phyloP scores from a whole-genome alignment of 2,113 vertebrate species.

The Pseudopipra pipra region DNA sequence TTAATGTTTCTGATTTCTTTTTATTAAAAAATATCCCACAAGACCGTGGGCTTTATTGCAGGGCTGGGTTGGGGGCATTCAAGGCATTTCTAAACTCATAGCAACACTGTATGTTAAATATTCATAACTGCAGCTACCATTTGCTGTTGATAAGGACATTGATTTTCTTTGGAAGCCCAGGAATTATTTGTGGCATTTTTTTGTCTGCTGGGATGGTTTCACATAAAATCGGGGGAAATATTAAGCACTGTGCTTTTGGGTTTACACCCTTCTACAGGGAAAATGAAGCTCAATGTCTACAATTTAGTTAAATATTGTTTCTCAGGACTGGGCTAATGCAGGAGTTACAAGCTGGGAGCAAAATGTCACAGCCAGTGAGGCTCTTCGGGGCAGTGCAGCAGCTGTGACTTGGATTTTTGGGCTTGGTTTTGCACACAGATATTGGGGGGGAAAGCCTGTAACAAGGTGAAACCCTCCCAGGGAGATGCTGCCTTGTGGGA shows the following conservation, averaged over 20 bases:
- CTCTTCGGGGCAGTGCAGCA: not conserved
- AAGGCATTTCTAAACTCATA: slow-evolving; percentile 57
- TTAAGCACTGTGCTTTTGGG: not conserved
- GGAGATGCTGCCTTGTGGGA: not conserved
- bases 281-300: not conserved
- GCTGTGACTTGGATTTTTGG: accelerated
- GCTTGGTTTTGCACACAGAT: not conserved
- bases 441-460: not conserved
- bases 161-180: slow-evolving; percentile 44
- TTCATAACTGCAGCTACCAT: slow-evolving; percentile 61
- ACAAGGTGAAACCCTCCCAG: not conserved
- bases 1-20: slow-evolving; percentile 72
- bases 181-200: not conserved
- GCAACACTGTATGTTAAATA: slow-evolving; percentile 59
- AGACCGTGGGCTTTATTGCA: slow-evolving; percentile 37
- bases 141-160: slow-evolving; percentile 51
- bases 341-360: no score
- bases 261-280: not conserved
- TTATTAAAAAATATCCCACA: slow-evolving; percentile 58
- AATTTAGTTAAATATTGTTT: not conserved
- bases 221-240: not conserved
- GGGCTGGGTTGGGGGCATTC: not conserved
- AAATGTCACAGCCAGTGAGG: accelerated
- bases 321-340: not conserved
- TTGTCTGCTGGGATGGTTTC: not conserved